Evolutionary conservation across 2,113 vertebrate species (phyloP).

Genomic region (Hymenochirus boettgeri): DNA sequence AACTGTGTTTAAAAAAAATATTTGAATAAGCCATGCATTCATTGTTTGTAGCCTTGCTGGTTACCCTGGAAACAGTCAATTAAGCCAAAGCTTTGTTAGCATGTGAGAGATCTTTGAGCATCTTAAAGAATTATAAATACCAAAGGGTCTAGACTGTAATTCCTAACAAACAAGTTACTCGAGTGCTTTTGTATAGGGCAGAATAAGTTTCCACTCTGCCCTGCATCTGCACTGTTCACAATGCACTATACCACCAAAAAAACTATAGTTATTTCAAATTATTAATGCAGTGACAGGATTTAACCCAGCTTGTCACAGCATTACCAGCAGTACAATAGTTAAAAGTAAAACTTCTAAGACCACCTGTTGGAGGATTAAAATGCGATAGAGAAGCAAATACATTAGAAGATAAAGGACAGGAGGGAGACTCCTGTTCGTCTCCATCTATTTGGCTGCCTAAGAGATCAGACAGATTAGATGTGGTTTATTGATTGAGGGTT

Average conservation of each 20-base stretch:
- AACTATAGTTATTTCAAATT: too few relatives aligned
- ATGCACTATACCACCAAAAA: too few relatives aligned
- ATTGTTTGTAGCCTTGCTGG: not conserved
- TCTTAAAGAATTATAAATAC: not conserved
- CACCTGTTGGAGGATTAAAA: conserved; percentile 27
- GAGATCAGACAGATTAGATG: conserved; percentile 43
- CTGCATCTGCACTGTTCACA: not conserved
- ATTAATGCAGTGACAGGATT: too few relatives aligned
- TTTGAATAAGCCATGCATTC: not conserved
- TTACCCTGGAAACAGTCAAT: not conserved
- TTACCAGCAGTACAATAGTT: conserved; percentile 9
- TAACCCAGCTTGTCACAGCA: not conserved
- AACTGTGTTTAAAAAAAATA: too few relatives aligned
- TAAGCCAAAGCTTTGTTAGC: not conserved
- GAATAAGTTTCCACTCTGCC: not conserved
- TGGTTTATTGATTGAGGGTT: conserved; percentile 42
- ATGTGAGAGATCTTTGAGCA: not conserved
- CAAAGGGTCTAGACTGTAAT: not conserved
- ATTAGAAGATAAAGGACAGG: conserved; percentile 16
- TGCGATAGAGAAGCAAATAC: conserved; percentile 16
- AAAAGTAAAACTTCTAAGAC: conserved; percentile 24
- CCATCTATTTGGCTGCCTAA: conserved; percentile 24
- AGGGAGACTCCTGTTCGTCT: conserved; percentile 26
- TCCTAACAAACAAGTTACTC: not conserved
- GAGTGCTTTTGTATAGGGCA: not conserved